A percentile compares a stretch with the other conserved stretches of the same genome.
These are phyloP conservation scores for Enteromius trimaculatus DNA, from an alignment of 2,797 vertebrate genomes.

Conservation along the genomic window DNA sequence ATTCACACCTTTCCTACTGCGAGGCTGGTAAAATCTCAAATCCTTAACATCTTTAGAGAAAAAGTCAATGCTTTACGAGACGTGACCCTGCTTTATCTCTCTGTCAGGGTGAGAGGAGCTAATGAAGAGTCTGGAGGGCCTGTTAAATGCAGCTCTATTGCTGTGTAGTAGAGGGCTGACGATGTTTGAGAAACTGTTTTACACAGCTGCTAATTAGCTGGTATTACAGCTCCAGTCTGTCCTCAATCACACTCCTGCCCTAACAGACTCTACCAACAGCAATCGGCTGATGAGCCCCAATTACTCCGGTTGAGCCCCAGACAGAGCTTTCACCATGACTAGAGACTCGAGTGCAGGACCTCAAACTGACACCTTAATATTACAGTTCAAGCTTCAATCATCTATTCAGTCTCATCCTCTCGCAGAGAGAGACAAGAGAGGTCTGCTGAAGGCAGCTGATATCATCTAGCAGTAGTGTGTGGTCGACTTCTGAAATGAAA, in stretches of 20 bases:
- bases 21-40: not conserved
- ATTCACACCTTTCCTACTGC: not conserved
- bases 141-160: conserved; percentile 46
- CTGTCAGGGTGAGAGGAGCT: conserved; percentile 39
- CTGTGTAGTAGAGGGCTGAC: conserved; percentile 39
- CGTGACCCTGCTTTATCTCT: not conserved
- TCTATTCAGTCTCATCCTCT: conserved; percentile 20
- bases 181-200: conserved; percentile 52
- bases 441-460: not conserved
- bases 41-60: not conserved
- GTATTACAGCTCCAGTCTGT: conserved; percentile 40
- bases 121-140: conserved; percentile 50
- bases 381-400: conserved; percentile 25
- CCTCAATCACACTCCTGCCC: conserved; percentile 6
- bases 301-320: conserved; percentile 25
- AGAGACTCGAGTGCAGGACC: not conserved
- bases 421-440: not conserved
- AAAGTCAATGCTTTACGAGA: conserved; percentile 10
- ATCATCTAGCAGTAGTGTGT: not conserved
- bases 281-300: conserved; percentile 31
- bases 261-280: conserved; percentile 18
- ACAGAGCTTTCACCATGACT: conserved; percentile 32
- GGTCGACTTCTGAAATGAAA: conserved; percentile 14
- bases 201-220: conserved; percentile 55
- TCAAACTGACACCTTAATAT: conserved; percentile 37